Evolutionary conservation across 2,888 invertebrate species (phyloP).

Genomic region (Dysmachus trigonus): DNA sequence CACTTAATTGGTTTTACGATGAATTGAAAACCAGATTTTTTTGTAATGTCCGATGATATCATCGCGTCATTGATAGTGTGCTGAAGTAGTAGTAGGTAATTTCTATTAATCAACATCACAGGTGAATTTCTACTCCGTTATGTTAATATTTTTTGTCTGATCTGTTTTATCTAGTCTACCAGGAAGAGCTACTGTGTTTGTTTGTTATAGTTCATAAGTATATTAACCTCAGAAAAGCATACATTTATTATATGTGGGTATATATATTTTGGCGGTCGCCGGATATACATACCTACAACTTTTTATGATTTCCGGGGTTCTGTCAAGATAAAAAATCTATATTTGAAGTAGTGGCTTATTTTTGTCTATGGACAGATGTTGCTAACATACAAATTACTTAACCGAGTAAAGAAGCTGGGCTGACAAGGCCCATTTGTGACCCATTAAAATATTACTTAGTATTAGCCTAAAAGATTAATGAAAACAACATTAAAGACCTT

Average conservation of each 20-base stretch:
- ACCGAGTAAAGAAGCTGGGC: no score
- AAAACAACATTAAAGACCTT: no score
- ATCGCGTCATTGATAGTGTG: neutral
- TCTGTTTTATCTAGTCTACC: neutral
- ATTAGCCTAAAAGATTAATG: no score
- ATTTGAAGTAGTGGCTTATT: no score
- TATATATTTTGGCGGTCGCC: neutral
- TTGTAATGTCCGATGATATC: neutral
- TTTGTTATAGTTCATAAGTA: neutral
- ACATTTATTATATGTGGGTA: no score
- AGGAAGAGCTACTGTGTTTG: neutral
- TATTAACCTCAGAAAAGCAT: neutral
- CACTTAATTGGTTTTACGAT: neutral
- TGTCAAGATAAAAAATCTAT: no score
- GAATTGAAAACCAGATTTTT: neutral
- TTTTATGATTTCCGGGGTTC: neutral
- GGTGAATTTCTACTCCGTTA: neutral
- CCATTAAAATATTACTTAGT: no score
- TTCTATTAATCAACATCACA: neutral
- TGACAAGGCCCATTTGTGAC: no score
- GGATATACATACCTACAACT: neutral
- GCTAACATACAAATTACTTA: no score
- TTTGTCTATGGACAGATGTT: no score
- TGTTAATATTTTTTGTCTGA: neutral
- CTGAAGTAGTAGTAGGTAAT: neutral